Evolutionary conservation across 2,888 invertebrate genomes (phyloP).

Genomic region (Acleris emargana): DNA sequence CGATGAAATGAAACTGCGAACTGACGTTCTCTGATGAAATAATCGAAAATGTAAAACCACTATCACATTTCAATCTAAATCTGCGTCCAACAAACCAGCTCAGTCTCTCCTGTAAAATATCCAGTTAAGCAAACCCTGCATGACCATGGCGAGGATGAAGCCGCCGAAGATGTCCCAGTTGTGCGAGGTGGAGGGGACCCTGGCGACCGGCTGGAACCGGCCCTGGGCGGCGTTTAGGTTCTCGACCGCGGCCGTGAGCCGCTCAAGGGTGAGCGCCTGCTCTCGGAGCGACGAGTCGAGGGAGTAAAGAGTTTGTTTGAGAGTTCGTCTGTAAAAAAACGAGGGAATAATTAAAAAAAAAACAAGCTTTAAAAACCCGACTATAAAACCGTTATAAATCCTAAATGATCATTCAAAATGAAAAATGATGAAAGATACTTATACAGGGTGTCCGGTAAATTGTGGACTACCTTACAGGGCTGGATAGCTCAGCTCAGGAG

Average conservation of each 20-base stretch:
- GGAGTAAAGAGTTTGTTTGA: conserved; percentile 74
- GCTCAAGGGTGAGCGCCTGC: conserved; percentile 75
- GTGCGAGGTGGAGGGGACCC: conserved; percentile 52
- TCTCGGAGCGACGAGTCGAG: conserved; percentile 79
- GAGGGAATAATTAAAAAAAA: too few species aligned
- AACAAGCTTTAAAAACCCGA: too few species aligned
- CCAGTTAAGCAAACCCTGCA: conserved; percentile 72
- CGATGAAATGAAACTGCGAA: too few species aligned
- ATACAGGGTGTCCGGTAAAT: too few species aligned
- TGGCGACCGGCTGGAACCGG: conserved; percentile 52
- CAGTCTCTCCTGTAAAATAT: conserved; percentile 63
- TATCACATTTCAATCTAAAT: too few species aligned
- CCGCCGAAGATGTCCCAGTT: conserved; percentile 72
- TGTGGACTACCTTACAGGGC: too few species aligned
- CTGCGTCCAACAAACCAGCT: conserved; percentile 1
- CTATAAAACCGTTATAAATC: too few species aligned
- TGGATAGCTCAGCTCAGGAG: too few species aligned
- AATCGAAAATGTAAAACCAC: too few species aligned
- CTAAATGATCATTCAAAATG: too few species aligned
- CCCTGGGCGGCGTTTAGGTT: conserved; percentile 46
- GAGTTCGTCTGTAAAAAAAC: conserved; percentile 61
- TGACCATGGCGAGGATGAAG: conserved; percentile 66
- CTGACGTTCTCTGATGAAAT: too few species aligned
- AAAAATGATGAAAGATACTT: too few species aligned
- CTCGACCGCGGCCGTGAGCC: conserved; percentile 61